Conservation (phyloP, 2,888 invertebrate genomes). For the Hoplodrina ambigua region DNA sequence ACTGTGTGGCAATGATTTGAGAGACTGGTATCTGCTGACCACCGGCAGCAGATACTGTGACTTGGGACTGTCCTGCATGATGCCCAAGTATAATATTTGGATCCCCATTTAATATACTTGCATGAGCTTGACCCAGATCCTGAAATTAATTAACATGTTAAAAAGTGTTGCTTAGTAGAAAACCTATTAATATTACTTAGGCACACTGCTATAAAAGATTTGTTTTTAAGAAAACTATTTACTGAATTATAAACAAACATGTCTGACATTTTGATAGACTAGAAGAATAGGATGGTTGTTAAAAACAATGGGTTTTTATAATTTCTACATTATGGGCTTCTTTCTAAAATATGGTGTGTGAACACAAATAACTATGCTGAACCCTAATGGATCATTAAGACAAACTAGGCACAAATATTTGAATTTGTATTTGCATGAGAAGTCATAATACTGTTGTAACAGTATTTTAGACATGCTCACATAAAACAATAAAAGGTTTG, state of each 20-base stretch:
- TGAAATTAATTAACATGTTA: constrained; percentile 69
- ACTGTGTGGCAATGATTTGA: constrained; percentile 86
- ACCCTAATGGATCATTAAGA: not conserved
- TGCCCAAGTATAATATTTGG: constrained; percentile 90
- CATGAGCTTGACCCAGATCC: constrained; percentile 87
- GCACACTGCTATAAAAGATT: too few species aligned
- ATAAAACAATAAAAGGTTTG: not conserved
- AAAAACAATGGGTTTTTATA: not conserved
- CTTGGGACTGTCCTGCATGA: constrained; percentile 86
- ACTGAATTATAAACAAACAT: too few species aligned
- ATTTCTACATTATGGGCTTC: not conserved
- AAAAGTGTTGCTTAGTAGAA: not conserved
- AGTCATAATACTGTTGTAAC: too few species aligned
- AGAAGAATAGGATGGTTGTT: not conserved
- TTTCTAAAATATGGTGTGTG: not conserved
- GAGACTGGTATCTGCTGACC: constrained; percentile 87
- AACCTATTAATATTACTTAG: too few species aligned
- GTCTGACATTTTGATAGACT: too few species aligned
- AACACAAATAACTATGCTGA: not conserved
- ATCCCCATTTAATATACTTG: constrained; percentile 87
- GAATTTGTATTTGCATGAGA: too few species aligned
- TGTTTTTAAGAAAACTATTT: too few species aligned
- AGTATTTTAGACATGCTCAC: not conserved
- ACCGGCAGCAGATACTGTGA: constrained; percentile 82
- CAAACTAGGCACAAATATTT: too few species aligned